These are phyloP conservation scores for Boleophthalmus pectinirostris DNA, from an alignment of 2,113 vertebrate genomes.

Conservation along the genomic window DNA sequence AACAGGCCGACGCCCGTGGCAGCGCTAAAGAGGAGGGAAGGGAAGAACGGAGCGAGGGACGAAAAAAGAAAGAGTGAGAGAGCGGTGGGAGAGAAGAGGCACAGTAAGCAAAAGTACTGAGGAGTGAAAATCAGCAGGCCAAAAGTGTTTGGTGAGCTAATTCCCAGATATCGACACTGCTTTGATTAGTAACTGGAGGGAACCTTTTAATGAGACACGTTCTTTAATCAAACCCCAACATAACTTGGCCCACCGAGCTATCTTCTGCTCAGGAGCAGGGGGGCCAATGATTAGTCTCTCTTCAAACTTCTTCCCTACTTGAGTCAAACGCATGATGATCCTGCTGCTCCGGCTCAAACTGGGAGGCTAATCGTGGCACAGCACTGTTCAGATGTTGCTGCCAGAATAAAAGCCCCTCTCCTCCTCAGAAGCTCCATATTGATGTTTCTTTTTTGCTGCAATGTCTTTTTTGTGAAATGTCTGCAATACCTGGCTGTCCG, in stretches of 20 bases:
- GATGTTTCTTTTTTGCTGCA: conserved; percentile 31
- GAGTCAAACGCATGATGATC: conserved; percentile 56
- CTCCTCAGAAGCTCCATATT: conserved; percentile 33
- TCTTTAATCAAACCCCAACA: conserved; percentile 71
- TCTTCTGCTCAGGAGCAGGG: conserved; percentile 23
- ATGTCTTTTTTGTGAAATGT: conserved; percentile 42
- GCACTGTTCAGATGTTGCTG: conserved; percentile 44
- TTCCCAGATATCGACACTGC: conserved; percentile 65
- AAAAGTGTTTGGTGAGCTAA: conserved; percentile 62
- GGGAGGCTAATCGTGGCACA: conserved; percentile 50
- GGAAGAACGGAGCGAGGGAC: not conserved
- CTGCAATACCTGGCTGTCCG: conserved; percentile 26
- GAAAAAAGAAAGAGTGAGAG: conserved; percentile 9
- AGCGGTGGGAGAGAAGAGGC: conserved; percentile 9
- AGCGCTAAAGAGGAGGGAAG: conserved; percentile 34
- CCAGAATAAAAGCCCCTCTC: conserved; percentile 49
- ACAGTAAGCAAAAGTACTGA: conserved; percentile 29
- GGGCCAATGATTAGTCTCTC: conserved; percentile 39
- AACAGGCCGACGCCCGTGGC: conserved; percentile 44
- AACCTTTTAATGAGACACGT: conserved; percentile 71
- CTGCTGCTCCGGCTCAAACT: conserved; percentile 46
- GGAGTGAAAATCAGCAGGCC: conserved; percentile 47
- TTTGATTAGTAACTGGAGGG: conserved; percentile 75
- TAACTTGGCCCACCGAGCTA: conserved; percentile 51
- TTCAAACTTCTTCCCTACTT: conserved; percentile 28